Base-by-base conservation (phyloP, 1,140 invertebrate genomes). In the Penaeus japonicus region DNA sequence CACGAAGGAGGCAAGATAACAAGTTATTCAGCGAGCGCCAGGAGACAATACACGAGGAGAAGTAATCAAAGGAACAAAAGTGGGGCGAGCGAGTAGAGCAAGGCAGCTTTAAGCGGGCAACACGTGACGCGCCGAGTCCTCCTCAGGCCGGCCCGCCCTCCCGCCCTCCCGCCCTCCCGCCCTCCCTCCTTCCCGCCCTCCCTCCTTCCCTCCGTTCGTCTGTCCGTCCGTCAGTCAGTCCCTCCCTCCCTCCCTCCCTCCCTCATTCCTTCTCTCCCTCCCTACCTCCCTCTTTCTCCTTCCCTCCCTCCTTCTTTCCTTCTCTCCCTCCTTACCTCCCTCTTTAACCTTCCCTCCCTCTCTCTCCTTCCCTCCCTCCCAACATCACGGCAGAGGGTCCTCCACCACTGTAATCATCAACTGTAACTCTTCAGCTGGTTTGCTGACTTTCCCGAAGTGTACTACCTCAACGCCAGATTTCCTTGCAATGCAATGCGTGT, bases 231-330 rank as follows among this genome's bases (percentile, higher is more conserved):
- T n/a, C n/a, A n/a, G n/a, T n/a, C n/a, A n/a, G n/a, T 79, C 77
- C 54, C 77, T 79, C 77, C 39, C 75, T 35, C 77, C 53, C 77
- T n/a, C 15, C 27, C 57, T 15, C 17, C 30, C 57, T 5, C 57
- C n/a, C 20, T 27, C 57, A 20, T n/a, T 15, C 12, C 53, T 15
- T 81, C 54, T 3, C 27, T 82, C 24, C 17, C 27, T 24, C n/a
- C 22, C 20, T 35, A 53, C 47, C 59, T 59, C 32, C 39, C 57
- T 35, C 81, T 84, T 53, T 80, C 78, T 80, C 78, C 55, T 53
- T 80, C 78, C 55, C 78, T 80, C 78, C 55, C 78, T 80, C 78
- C 55, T 53, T 80, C 78, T 80, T 53, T 80, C 78, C 55, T 53
- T 80, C 78, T 80, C 78, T 80, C 78, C 55, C 78, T 79, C 77